A percentile compares a stretch with the other conserved stretches of the same genome.
These are phyloP conservation scores for Camelus dromedarius DNA, from an alignment of 2,113 vertebrate species.

Conservation along the genomic window DNA sequence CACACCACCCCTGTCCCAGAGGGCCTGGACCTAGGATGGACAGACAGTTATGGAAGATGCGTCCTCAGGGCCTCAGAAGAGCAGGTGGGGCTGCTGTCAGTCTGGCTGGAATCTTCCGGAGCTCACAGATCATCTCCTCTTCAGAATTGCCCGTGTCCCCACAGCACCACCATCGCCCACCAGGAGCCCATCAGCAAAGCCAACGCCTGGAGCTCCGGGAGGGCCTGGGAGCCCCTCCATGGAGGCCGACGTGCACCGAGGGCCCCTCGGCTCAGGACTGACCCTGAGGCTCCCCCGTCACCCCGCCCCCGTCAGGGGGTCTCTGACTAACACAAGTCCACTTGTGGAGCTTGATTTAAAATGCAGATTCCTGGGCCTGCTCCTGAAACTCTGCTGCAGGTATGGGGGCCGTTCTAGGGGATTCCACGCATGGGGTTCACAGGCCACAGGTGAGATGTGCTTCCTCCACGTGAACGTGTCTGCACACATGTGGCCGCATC, in stretches of 20 bases:
- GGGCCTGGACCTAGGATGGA: background rate
- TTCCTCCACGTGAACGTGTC: fast-evolving
- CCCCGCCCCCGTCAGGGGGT: fast-evolving
- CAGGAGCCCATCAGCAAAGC: background rate
- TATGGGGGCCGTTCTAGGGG: fast-evolving
- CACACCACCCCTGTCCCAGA: background rate
- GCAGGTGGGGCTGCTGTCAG: too few species aligned
- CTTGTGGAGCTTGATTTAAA: background rate
- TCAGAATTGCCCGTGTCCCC: background rate
- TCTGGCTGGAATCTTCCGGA: background rate
- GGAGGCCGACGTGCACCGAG: too few species aligned
- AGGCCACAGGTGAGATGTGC: fast-evolving
- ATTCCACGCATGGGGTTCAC: fast-evolving
- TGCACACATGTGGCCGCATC: fast-evolving
- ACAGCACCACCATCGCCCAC: background rate
- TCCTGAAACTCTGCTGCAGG: background rate
- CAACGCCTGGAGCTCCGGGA: fast-evolving
- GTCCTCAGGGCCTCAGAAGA: background rate
- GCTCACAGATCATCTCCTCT: too few species aligned
- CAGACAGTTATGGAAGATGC: too few species aligned
- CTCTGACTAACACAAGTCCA: background rate
- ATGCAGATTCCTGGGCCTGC: background rate
- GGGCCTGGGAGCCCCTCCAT: too few species aligned
- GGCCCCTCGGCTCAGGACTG: background rate
- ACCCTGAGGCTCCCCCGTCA: background rate